These are phyloP conservation scores for Micrastur ruficollis DNA, from an alignment of 2,797 vertebrate genomes.

Conservation along the genomic window DNA sequence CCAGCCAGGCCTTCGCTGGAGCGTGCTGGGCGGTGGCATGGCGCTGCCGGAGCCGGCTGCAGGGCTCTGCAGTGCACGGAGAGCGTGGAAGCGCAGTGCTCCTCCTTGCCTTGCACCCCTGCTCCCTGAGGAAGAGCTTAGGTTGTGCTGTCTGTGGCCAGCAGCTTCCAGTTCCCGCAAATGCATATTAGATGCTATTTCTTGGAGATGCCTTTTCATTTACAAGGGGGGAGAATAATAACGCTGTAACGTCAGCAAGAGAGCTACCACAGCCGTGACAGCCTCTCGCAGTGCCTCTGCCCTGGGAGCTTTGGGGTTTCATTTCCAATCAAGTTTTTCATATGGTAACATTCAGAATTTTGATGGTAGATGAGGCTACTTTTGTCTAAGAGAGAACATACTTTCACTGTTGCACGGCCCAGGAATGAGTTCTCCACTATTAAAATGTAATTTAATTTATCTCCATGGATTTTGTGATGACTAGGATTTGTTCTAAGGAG, in stretches of 20 bases:
- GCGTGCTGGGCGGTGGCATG: neutral
- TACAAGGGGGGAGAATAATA: neutral
- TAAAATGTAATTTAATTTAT: conserved; percentile 52
- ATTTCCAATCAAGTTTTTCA: conserved; percentile 25
- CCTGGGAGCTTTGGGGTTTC: neutral
- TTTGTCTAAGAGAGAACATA: conserved; percentile 23
- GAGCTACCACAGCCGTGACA: neutral
- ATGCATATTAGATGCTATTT: neutral
- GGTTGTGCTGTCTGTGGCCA: neutral
- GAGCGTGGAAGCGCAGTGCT: fast-evolving
- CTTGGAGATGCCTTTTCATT: neutral
- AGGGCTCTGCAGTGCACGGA: neutral
- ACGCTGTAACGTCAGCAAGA: neutral
- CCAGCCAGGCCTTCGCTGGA: neutral
- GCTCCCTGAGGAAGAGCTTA: neutral
- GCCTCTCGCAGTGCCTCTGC: neutral
- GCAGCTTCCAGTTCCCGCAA: neutral
- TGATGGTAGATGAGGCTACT: conserved; percentile 24
- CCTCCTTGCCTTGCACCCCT: neutral
- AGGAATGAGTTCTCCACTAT: neutral
- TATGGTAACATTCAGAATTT: conserved; percentile 17
- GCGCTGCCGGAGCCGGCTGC: fast-evolving
- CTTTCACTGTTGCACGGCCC: neutral
- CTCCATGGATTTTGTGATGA: conserved; percentile 11
- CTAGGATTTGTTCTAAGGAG: conserved; percentile 37